Conservation (phyloP, 2,888 invertebrate genomes). For the Sesamia inferens region DNA sequence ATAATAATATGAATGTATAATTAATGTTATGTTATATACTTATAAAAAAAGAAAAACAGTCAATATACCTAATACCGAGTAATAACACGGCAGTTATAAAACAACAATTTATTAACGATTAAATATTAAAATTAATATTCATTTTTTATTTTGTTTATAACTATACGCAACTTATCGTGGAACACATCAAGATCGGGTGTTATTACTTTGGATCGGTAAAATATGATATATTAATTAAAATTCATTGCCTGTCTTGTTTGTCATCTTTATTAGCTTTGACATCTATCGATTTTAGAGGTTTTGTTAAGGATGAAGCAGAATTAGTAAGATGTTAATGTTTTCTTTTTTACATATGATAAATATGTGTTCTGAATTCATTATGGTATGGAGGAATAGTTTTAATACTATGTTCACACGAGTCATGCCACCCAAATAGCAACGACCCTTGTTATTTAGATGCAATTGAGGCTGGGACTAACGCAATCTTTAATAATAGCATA, state of each 20-base stretch:
- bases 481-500: conserved; percentile 54
- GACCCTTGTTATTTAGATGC: conserved; percentile 27
- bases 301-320: background rate
- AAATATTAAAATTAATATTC: no score
- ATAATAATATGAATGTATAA: no score
- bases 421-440: conserved; percentile 25
- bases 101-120: no score
- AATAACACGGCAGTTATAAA: no score
- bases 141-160: no score
- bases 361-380: background rate
- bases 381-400: background rate
- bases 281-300: background rate
- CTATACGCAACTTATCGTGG: no score
- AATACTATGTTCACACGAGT: conserved; percentile 8
- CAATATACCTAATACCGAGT: no score
- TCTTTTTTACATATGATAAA: background rate
- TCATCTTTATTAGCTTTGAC: no score
- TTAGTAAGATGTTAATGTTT: background rate
- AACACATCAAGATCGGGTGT: no score
- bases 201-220: background rate
- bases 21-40: no score
- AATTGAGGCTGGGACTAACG: conserved; percentile 35
- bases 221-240: background rate
- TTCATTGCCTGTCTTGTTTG: background rate
- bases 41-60: no score